Evolutionary conservation across 1,140 invertebrate species (phyloP).

Genomic region (Calosoma granatense): DNA sequence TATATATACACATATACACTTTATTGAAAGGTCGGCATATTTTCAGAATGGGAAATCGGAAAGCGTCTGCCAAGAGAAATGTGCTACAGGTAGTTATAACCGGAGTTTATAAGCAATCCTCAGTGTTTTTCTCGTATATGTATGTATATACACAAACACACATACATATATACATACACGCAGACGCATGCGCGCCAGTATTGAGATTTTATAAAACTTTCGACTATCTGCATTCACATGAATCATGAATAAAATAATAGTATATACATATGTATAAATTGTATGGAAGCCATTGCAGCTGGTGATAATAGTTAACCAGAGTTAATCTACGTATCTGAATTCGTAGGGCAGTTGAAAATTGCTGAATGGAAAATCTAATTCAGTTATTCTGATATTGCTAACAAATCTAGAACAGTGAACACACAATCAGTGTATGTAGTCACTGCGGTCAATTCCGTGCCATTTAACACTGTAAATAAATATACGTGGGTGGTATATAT

Average conservation of each 20-base stretch:
- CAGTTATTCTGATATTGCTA: too few species aligned
- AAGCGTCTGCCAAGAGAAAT: too few species aligned
- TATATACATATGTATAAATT: too few species aligned
- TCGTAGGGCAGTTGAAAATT: too few species aligned
- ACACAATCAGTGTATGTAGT: not conserved
- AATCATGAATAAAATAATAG: too few species aligned
- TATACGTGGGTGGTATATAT: not conserved
- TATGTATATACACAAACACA: not conserved
- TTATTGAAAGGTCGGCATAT: not conserved
- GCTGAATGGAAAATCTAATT: too few species aligned
- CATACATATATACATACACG: not conserved
- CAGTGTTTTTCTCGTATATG: too few species aligned
- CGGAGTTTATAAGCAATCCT: not conserved
- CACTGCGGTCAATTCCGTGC: not conserved
- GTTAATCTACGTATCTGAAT: too few species aligned
- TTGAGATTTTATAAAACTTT: not conserved
- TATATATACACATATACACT: not conserved
- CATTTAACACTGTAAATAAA: not conserved
- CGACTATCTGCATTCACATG: too few species aligned
- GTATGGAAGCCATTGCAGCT: too few species aligned
- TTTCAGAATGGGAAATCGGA: not conserved
- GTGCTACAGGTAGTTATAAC: not conserved
- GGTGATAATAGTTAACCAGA: too few species aligned
- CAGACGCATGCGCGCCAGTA: not conserved
- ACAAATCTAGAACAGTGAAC: not conserved